Percentiles rank a stretch among this genome's conserved stretches.
Evolutionary conservation across 2,113 vertebrate genomes (phyloP).

Genomic region (Lamprologus speciosus): DNA sequence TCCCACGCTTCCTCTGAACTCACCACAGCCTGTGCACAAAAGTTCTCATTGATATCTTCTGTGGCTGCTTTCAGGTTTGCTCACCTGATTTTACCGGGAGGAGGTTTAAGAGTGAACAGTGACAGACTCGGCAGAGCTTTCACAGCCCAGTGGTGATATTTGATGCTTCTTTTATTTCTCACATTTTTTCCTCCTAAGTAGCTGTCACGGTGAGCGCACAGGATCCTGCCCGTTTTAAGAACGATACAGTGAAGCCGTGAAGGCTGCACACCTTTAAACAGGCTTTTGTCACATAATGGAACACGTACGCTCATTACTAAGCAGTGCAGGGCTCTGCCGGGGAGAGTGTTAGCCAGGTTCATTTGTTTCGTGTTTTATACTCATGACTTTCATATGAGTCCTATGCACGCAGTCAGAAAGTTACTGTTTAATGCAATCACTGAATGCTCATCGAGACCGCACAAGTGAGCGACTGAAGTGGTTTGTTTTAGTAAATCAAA

Average conservation of each 20-base stretch:
- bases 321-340: fast-evolving
- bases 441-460: fast-evolving
- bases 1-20: neutral
- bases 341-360: neutral
- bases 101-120: neutral
- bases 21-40: neutral
- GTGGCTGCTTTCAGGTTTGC: neutral
- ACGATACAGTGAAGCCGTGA: neutral
- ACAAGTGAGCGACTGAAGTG: neutral
- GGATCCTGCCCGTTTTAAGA: neutral
- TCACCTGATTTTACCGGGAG: neutral
- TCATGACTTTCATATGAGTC: fast-evolving
- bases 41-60: neutral
- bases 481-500: neutral
- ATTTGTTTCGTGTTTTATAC: fast-evolving
- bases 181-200: neutral
- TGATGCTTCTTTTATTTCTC: neutral
- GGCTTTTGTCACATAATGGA: neutral
- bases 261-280: neutral
- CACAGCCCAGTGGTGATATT: neutral
- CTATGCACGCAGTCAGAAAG: neutral
- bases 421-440: neutral
- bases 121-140: neutral
- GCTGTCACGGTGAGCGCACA: neutral
- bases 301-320: neutral